A percentile compares a stretch with the other conserved stretches of the same genome.
Evolutionary conservation across 1,140 invertebrate species (phyloP).

Genomic region (Orius insidiosus): DNA sequence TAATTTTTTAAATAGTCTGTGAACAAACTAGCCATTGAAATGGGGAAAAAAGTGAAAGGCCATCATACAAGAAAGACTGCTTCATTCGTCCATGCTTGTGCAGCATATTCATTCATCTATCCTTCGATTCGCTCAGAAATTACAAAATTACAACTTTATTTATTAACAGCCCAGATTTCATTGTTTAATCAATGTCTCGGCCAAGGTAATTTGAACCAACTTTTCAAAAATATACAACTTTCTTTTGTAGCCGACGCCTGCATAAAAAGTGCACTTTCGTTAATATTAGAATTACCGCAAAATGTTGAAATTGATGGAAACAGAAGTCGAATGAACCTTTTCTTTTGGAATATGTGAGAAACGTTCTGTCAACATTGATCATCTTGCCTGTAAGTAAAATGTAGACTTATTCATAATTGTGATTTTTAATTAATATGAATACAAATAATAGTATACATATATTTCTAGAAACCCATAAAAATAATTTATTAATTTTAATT

Average conservation of each 20-base stretch:
- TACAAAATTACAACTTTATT: slow-evolving; percentile 63
- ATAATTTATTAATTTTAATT: too few species aligned
- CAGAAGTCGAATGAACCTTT: slow-evolving; percentile 51
- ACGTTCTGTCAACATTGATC: slow-evolving; percentile 69
- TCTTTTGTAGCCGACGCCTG: slow-evolving; percentile 67
- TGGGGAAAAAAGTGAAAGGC: slow-evolving; percentile 52
- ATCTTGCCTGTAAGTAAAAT: slow-evolving; percentile 59
- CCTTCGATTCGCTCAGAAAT: slow-evolving; percentile 69
- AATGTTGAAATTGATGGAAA: slow-evolving; percentile 60
- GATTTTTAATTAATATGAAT: too few species aligned
- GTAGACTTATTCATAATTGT: too few species aligned
- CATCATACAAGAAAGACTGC: slow-evolving; percentile 63
- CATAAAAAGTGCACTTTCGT: slow-evolving; percentile 68
- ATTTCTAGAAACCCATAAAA: too few species aligned
- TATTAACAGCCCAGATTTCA: slow-evolving; percentile 75
- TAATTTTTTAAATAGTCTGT: slow-evolving; percentile 39
- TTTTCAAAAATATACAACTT: slow-evolving; percentile 10
- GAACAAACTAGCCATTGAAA: slow-evolving; percentile 58
- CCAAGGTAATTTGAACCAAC: slow-evolving; percentile 45
- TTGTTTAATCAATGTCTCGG: slow-evolving; percentile 78
- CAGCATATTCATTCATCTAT: slow-evolving; percentile 91
- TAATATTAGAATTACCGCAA: slow-evolving; percentile 60
- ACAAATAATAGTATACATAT: too few species aligned
- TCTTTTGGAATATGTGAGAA: slow-evolving; percentile 49
- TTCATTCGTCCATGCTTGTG: slow-evolving; percentile 81